These are phyloP conservation scores for Entelurus aequoreus DNA, from an alignment of 2,113 vertebrate species.

Conservation along the genomic window DNA sequence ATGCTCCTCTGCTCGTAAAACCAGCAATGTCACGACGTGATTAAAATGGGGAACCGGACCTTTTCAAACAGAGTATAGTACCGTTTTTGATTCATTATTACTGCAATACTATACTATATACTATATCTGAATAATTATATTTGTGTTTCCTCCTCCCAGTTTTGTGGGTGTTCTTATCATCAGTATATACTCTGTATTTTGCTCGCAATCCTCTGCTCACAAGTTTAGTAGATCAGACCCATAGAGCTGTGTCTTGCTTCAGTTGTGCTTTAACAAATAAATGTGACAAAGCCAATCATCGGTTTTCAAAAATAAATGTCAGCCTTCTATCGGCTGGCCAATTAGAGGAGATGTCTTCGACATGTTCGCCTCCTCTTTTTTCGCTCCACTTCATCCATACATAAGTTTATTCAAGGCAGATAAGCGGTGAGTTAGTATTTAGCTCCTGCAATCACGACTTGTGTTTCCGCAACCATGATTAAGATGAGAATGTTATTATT, in stretches of 20 bases:
- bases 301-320: slow-evolving; percentile 71
- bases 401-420: slow-evolving; percentile 5
- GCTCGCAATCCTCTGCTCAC: too few species aligned
- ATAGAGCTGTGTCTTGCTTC: slow-evolving; percentile 31
- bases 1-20: too few species aligned
- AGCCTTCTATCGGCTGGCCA: slow-evolving; percentile 66
- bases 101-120: too few species aligned
- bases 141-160: too few species aligned
- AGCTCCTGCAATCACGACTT: neutral
- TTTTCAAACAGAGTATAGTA: too few species aligned
- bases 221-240: too few species aligned
- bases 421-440: slow-evolving; percentile 1
- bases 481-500: neutral
- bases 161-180: too few species aligned
- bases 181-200: too few species aligned
- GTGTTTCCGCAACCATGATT: neutral
- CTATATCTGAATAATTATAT: too few species aligned
- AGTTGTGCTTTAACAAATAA: slow-evolving; percentile 43
- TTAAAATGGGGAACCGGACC: too few species aligned
- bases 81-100: too few species aligned
- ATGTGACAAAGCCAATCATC: slow-evolving; percentile 67
- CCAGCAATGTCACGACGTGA: too few species aligned
- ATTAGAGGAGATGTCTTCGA: slow-evolving; percentile 59
- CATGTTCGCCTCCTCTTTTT: slow-evolving; percentile 31
- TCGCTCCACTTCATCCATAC: slow-evolving; percentile 37